Evolutionary conservation across 2,888 invertebrate genomes (phyloP).

Genomic region (Rhorus exstirpatorius): DNA sequence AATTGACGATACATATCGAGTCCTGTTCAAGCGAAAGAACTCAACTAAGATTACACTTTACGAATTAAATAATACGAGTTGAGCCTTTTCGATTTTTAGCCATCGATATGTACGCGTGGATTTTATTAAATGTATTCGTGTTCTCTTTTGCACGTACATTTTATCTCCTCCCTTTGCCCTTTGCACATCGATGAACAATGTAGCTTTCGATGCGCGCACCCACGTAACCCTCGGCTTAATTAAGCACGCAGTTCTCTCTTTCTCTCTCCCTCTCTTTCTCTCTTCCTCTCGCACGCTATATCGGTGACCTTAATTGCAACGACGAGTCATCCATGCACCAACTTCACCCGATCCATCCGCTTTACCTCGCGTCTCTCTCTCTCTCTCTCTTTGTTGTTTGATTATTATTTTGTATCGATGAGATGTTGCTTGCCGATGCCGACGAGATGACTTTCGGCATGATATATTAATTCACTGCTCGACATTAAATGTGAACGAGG

Average conservation of each 20-base stretch:
- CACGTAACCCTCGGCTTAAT: slow-evolving; percentile 57
- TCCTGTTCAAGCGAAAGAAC: neutral
- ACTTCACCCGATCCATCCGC: neutral
- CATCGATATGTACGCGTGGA: neutral
- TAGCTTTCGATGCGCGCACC: slow-evolving; percentile 54
- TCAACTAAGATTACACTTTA: neutral
- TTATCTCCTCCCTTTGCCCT: neutral
- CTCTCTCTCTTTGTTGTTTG: neutral
- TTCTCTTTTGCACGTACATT: slow-evolving; percentile 6
- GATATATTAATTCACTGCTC: neutral
- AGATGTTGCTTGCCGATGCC: neutral
- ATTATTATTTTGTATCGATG: slow-evolving; percentile 39
- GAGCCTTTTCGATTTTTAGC: neutral
- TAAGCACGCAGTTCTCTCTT: slow-evolving; percentile 37
- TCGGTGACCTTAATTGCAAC: slow-evolving; percentile 62
- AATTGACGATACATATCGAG: neutral
- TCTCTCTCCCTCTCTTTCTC: slow-evolving; percentile 4
- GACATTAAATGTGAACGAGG: neutral
- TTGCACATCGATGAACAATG: slow-evolving; percentile 57
- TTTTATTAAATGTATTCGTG: slow-evolving; percentile 1
- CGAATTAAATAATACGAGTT: neutral
- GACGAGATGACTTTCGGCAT: slow-evolving; percentile 7
- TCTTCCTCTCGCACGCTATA: slow-evolving; percentile 42
- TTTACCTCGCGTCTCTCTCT: neutral
- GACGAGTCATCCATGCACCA: slow-evolving; percentile 28